Evolutionary conservation across 2,888 invertebrate genomes (phyloP).

Genomic region (Sturmia bella): DNA sequence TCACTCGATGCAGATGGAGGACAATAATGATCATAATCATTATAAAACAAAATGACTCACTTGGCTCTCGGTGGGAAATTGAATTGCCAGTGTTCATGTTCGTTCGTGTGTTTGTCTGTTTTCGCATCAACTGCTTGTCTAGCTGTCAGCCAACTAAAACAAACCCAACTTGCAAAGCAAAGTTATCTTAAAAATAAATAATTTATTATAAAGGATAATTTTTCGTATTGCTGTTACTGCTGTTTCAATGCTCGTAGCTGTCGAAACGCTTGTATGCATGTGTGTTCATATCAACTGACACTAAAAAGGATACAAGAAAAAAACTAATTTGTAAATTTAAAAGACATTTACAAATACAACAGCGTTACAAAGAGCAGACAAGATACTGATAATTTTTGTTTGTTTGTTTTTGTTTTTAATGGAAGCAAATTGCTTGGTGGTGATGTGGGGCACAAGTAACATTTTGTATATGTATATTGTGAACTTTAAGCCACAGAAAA

Average conservation of each 20-base stretch:
- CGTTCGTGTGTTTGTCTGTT: no score
- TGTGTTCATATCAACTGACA: slow-evolving; percentile 44
- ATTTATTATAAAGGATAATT: slow-evolving; percentile 27
- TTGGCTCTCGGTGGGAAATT: background rate
- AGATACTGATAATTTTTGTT: background rate
- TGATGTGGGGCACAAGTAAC: no score
- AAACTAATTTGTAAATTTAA: slow-evolving; percentile 56
- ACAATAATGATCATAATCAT: slow-evolving; percentile 23
- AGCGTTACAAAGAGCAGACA: background rate
- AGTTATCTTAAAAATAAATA: slow-evolving; percentile 8
- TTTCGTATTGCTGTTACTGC: background rate
- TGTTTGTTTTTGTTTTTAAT: no score
- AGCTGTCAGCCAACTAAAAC: background rate
- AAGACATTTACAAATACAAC: slow-evolving; percentile 39
- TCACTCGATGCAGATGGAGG: background rate
- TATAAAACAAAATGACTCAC: slow-evolving; percentile 54
- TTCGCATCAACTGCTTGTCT: slow-evolving; percentile 4
- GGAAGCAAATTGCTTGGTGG: no score
- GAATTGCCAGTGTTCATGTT: background rate
- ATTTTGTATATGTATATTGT: no score
- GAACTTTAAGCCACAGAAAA: no score
- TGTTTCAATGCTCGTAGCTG: no score
- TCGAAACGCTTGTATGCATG: background rate
- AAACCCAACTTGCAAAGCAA: slow-evolving; percentile 8
- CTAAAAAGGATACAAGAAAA: slow-evolving; percentile 46